Evolutionary conservation across 2,888 invertebrate genomes (phyloP), one percentile per base, ranked within the genome.

Genomic region (Liopterus haemorrhoidalis): DNA sequence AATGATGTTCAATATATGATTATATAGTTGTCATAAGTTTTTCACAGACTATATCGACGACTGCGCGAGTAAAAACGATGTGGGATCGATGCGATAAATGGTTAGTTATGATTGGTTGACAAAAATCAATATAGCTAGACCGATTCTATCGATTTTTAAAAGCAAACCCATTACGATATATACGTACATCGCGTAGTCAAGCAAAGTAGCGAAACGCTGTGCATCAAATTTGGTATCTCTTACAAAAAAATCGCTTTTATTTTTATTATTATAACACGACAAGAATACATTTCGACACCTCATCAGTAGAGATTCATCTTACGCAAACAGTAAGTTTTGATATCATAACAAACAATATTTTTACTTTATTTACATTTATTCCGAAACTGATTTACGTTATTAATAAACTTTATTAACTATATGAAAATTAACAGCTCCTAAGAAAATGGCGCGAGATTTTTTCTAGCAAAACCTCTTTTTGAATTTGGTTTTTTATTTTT

Each of bases 31-130:
- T n/a, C n/a, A n/a, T n/a, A n/a, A n/a, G n/a, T n/a, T n/a, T n/a
- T n/a, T n/a, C n/a, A n/a, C n/a, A n/a, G n/a, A n/a, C n/a, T n/a
- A n/a, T n/a, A 32, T 14, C 45, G 45, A 45, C 45, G 45, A 33
- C 45, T 43, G 42, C 48, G 71, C 36, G 42, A 62, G 59, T 58
- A 60, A 55, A 57, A 61, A 57, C 63, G 60, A 63, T 64, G 66
- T 63, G 65, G 71, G 73, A 79, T 82, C 82, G 81, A 82, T 82
- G 76, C 74, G 79, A 82, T 82, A 81, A 79, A 81, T 76, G 80
- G 76, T 77, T 78, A 76, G 75, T 75, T 78, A 78, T 76, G 79
- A 79, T 81, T 75, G 76, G 75, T 73, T 70, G 71, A 67, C 67
- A 70, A 72, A 72, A 76, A 79, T 79, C 79, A 80, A 81, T 82